Base-by-base conservation (phyloP, 2,113 vertebrate species). In the Phoenicopterus ruber region DNA sequence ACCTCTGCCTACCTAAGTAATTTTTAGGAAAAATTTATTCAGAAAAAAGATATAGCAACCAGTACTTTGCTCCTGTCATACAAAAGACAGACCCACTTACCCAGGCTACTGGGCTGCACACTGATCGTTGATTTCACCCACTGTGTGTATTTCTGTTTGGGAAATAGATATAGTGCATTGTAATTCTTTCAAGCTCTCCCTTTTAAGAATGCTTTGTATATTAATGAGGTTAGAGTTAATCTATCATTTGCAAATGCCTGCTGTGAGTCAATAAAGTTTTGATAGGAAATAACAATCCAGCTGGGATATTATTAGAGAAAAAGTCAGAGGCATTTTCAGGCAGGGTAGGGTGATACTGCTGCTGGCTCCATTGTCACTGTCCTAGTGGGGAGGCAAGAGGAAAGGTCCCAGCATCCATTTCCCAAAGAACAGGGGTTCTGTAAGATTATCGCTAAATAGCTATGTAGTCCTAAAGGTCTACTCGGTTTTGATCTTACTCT, bases 171-270 rank as follows among this genome's bases (percentile, higher is more conserved):
- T 76, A 54, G 49, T 47, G n/a, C 81, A n/a, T 31, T 95, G 50
- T 61, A 88, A 86, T 90, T 95, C 44, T 84, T 87, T 81, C 54
- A 88, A 54, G 40, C n/a, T 79, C 47, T 67, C 42, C 34, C 40
- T 94, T 71, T 82, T 87, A 80, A 90, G 36, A 94, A 71, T 59
- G 50, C 76, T 91, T 92, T 93, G 78, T 83, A 71, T 79, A 94
- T 95, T 96, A 96, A 96, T 94, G 88, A 92, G 59, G 67, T 91
- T 84, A 80, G 71, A 93, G 79, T 92, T 90, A 96, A 96, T 94
- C 82, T 94, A 85, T 95, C 87, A 94, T 90, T 96, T 95, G 34
- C 55, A 95, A 93, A 96, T 71, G 70, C 80, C 92, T 92, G 54
- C 90, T 94, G 85, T 8, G 58, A 96, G 73, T 95, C 94, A 90